Percentiles rank a stretch among this genome's conserved stretches.
These are phyloP conservation scores for Aplysina aerophoba DNA, from an alignment of 37 sponge, comb jelly and placozoan species.

Conservation along the genomic window DNA sequence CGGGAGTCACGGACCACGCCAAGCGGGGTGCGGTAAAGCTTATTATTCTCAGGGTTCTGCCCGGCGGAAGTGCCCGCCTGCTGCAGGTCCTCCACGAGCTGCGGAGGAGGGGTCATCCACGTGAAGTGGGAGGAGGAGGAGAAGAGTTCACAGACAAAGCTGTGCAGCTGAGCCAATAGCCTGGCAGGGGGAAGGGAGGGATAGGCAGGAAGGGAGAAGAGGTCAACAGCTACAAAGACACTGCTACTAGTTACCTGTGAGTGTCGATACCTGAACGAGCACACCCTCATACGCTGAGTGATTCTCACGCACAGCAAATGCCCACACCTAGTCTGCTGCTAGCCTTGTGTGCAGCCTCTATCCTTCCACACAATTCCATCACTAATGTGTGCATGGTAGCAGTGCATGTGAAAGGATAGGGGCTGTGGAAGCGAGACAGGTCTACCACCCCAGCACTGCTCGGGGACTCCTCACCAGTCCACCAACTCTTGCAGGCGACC, in stretches of 20 bases:
- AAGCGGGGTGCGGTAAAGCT: slow-evolving; percentile 65
- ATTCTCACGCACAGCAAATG: not conserved
- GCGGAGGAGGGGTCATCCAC: slow-evolving; percentile 66
- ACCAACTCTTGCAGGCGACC: slow-evolving; percentile 58
- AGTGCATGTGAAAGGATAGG: too few relatives aligned
- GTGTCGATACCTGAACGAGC: not conserved
- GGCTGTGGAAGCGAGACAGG: too few relatives aligned
- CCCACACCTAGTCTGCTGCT: too few relatives aligned
- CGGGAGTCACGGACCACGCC: slow-evolving; percentile 76
- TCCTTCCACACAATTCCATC: too few relatives aligned
- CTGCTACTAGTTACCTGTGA: not conserved
- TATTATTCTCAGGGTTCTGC: not conserved
- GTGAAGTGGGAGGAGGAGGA: slow-evolving; percentile 49
- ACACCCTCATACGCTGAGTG: not conserved
- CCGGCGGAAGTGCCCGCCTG: not conserved
- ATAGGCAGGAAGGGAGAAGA: not conserved
- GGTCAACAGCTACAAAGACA: not conserved
- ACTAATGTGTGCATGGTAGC: too few relatives aligned
- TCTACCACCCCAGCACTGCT: not conserved
- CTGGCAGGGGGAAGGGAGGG: slow-evolving; percentile 16
- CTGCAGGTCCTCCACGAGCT: not conserved
- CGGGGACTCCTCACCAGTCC: slow-evolving; percentile 54
- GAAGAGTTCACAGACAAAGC: slow-evolving; percentile 78
- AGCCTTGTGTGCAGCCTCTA: too few relatives aligned
- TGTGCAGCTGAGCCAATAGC: slow-evolving; percentile 65